Percentiles rank a stretch among this genome's conserved stretches.
phyloP scores from a whole-genome alignment of 1,140 invertebrate species.

The Drosophila athabasca region DNA sequence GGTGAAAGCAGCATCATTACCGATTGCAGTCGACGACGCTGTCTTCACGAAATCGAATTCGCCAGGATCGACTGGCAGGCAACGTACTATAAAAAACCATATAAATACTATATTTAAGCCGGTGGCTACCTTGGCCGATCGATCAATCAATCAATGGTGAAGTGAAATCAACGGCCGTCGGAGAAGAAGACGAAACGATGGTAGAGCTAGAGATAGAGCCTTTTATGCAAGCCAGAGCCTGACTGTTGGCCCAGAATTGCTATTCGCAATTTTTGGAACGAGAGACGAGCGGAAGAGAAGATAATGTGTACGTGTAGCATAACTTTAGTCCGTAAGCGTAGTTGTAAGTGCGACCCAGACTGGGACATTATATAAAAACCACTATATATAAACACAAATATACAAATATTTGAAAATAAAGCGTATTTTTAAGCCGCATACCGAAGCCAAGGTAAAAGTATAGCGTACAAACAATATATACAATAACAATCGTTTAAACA shows the following conservation, averaged over 20 bases:
- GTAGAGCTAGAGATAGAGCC: too few species aligned
- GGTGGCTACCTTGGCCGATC: background rate
- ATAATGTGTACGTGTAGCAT: slow-evolving; percentile 16
- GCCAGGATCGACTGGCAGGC: background rate
- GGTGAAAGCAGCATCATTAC: background rate
- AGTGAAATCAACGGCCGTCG: background rate
- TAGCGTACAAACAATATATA: too few species aligned
- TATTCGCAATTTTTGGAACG: too few species aligned
- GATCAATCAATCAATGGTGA: background rate
- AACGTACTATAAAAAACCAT: slow-evolving; percentile 6
- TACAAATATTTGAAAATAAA: slow-evolving; percentile 40
- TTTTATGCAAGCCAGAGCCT: too few species aligned
- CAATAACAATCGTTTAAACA: too few species aligned
- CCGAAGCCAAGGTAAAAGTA: background rate
- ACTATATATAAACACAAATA: slow-evolving; percentile 34
- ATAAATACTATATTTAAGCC: slow-evolving; percentile 19
- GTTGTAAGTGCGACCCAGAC: slow-evolving; percentile 33
- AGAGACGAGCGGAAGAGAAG: background rate
- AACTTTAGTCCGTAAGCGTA: slow-evolving; percentile 18
- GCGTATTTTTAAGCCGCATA: slow-evolving; percentile 8
- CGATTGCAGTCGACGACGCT: background rate
- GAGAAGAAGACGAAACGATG: too few species aligned
- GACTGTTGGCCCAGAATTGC: too few species aligned
- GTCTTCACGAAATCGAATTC: slow-evolving; percentile 26
- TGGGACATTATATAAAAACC: slow-evolving; percentile 43